Base-by-base conservation (phyloP, 2,113 vertebrate species). In the Pogonocichla stellata region DNA sequence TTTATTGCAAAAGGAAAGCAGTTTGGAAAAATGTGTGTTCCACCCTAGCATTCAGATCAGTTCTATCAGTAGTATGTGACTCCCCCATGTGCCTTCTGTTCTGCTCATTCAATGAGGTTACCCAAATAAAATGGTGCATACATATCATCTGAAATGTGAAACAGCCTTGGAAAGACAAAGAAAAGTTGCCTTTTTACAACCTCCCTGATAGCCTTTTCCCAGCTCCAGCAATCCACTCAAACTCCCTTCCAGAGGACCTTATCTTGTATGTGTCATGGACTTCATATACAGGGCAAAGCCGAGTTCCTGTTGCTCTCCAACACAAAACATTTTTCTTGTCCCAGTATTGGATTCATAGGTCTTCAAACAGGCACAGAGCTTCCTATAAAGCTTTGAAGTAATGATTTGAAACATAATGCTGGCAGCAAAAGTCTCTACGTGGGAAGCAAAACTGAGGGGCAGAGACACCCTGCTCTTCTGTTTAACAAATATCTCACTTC, bases 401-500 rank as follows among this genome's bases (percentile, higher is more conserved):
- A 28, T 58, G 51, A 84, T 81, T 14, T 78, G 47, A 87, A 95
- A 78, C 42, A 47, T 67, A 69, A 62, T 79, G 24, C 78, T 94
- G 61, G 40, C 78, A 95, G 56, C 65, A 81, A 79, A 96, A 87
- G 24, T 36, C 81, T 53, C 12, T 2, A 82, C 85, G 48, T 75
- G 84, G 53, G 87, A 95, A 94, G 40, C 29, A 90, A 56, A 56
- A 22, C 74, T 31, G 34, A 65, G 58, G 70, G 58, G 66, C 58
- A 33, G 22, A 31, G 38, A 48, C 58, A 83, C 42, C 26, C 56
- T 60, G 42, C 66, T 84, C 72, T 80, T 69, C 80, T 86, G 38
- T 86, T 94, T 86, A 90, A 92, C 62, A 66, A 80, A 51, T 38
- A 83, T 54, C 48, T 88, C 70, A 65, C 45, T 92, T 95, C 74